phyloP scores from a whole-genome alignment of 1,140 invertebrate species.

The Monomorium pharaonis region DNA sequence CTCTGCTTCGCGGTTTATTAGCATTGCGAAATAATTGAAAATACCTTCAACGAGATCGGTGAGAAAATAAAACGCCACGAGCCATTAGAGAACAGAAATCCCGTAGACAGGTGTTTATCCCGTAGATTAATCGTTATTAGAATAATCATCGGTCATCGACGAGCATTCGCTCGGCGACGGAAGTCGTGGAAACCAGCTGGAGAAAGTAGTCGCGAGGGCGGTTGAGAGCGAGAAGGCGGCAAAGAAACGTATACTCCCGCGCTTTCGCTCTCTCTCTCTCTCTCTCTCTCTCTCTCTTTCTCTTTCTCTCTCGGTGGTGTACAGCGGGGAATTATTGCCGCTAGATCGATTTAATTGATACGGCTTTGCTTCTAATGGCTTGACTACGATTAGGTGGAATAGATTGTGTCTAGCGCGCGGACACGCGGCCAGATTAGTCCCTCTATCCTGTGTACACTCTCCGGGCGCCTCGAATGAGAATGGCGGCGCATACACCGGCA shows the following conservation, averaged over 20 bases:
- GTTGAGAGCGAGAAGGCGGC: background rate
- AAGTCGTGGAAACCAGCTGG: conserved; percentile 6
- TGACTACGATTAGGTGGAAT: conserved; percentile 61
- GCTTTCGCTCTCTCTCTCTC: background rate
- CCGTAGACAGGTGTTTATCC: conserved; percentile 42
- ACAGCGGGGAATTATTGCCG: background rate
- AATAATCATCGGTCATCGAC: conserved; percentile 36
- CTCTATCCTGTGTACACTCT: conserved; percentile 34
- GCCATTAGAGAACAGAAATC: background rate
- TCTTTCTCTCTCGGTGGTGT: background rate
- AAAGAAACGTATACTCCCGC: background rate
- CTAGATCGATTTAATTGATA: conserved; percentile 70
- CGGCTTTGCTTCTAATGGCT: conserved; percentile 54
- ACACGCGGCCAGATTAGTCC: conserved; percentile 61
- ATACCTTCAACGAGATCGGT: background rate
- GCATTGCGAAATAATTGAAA: background rate
- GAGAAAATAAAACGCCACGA: background rate
- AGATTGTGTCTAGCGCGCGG: conserved; percentile 58
- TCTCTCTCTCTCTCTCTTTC: too few relatives aligned
- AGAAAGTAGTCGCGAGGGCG: conserved; percentile 3
- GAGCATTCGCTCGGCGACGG: background rate
- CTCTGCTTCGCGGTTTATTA: background rate
- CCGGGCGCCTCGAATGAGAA: conserved; percentile 54
- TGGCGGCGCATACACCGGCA: conserved; percentile 52
- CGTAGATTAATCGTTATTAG: conserved; percentile 32